Conservation (phyloP, 2,113 vertebrate species). For the Haemorhous mexicanus region DNA sequence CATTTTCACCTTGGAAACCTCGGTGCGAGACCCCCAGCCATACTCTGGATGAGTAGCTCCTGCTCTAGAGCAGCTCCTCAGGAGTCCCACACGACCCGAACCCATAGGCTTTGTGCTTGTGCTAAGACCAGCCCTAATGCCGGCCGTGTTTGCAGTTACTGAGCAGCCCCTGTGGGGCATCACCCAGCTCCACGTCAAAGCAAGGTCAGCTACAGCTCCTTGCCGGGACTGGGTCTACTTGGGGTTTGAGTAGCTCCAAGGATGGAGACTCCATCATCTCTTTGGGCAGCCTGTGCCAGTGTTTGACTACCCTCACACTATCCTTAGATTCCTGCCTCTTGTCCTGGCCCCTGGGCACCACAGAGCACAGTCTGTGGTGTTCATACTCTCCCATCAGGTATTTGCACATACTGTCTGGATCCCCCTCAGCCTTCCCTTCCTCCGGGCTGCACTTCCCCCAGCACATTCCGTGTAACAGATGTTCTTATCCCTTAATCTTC, state of each 20-base stretch:
- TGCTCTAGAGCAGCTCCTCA: neutral
- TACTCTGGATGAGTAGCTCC: neutral
- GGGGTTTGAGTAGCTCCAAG: neutral
- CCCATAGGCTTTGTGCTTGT: neutral
- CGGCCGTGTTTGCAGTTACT: neutral
- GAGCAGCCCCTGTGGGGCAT: accelerated
- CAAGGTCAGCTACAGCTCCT: neutral
- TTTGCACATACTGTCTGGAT: accelerated
- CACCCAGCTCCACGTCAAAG: neutral
- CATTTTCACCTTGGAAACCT: neutral
- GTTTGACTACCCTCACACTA: neutral
- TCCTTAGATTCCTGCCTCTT: neutral
- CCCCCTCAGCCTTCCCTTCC: neutral
- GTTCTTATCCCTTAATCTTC: constrained; percentile 6
- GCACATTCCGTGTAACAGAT: accelerated
- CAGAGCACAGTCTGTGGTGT: accelerated
- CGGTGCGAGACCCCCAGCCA: neutral
- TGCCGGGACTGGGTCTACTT: neutral
- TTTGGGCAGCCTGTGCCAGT: neutral
- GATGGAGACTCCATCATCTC: neutral
- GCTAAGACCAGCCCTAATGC: too few species aligned
- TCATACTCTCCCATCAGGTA: too few species aligned
- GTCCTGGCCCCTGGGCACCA: neutral
- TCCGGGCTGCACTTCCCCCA: neutral
- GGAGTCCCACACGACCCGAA: neutral